Evolutionary conservation across 1,140 invertebrate species (phyloP).

Genomic region (Tribolium madens): DNA sequence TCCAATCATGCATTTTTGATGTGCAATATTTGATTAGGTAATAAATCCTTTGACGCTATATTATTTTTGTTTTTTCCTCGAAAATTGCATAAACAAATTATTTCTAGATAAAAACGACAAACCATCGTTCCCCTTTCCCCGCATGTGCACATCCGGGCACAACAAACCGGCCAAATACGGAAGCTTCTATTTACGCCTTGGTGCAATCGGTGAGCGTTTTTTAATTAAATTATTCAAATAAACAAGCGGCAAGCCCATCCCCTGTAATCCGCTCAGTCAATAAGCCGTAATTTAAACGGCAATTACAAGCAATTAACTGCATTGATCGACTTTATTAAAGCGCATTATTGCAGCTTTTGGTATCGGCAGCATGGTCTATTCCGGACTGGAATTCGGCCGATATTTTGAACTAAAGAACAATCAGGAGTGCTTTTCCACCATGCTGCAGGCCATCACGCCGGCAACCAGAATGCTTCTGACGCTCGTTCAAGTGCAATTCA

Average conservation of each 20-base stretch:
- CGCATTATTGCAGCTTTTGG: slow-evolving; percentile 56
- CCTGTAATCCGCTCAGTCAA: slow-evolving; percentile 15
- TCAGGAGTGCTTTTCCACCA: slow-evolving; percentile 85
- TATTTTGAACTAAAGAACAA: slow-evolving; percentile 90
- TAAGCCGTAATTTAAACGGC: slow-evolving; percentile 31
- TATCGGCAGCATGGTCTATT: slow-evolving; percentile 78
- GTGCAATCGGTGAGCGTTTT: slow-evolving; percentile 75
- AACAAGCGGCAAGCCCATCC: not conserved
- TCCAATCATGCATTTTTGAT: not conserved
- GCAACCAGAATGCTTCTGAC: slow-evolving; percentile 92
- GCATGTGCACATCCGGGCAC: not conserved
- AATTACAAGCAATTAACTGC: slow-evolving; percentile 28
- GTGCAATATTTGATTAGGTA: not conserved
- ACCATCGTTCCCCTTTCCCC: slow-evolving; percentile 12
- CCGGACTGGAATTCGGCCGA: slow-evolving; percentile 92
- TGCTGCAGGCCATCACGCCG: slow-evolving; percentile 87
- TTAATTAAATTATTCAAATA: slow-evolving; percentile 41
- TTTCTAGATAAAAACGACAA: slow-evolving; percentile 65
- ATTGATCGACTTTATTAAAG: slow-evolving; percentile 35
- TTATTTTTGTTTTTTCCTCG: not conserved
- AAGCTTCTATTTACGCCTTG: slow-evolving; percentile 85
- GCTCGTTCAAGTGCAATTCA: slow-evolving; percentile 96
- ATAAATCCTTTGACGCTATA: not conserved
- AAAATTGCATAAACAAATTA: slow-evolving; percentile 4
- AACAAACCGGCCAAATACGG: slow-evolving; percentile 68